Conservation (phyloP, 2,113 vertebrate genomes). For the Grallaria varia region DNA sequence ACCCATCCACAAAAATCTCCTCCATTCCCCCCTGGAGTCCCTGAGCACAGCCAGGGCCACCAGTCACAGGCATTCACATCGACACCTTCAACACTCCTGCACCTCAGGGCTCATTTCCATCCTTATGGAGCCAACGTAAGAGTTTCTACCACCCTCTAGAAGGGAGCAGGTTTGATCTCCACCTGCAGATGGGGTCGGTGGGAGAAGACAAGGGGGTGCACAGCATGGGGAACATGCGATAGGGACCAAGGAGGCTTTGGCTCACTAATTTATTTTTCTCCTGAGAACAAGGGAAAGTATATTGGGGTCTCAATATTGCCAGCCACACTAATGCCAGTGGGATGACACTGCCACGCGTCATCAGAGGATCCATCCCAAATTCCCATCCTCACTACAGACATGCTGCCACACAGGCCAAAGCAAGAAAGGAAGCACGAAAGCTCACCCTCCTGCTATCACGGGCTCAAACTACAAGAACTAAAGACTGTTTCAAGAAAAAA, state of each 20-base stretch:
- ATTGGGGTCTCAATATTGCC: background rate
- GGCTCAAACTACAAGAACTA: background rate
- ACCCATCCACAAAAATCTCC: background rate
- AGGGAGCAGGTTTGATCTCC: background rate
- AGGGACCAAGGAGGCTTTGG: background rate
- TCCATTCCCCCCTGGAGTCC: background rate
- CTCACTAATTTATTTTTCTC: background rate
- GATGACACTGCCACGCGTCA: fast-evolving
- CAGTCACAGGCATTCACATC: too few species aligned
- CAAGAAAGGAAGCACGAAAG: background rate
- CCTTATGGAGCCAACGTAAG: background rate
- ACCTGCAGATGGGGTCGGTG: fast-evolving
- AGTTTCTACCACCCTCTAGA: background rate
- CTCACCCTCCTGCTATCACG: background rate
- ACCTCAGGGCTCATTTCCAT: background rate
- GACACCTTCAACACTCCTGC: background rate
- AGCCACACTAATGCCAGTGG: background rate
- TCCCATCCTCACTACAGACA: background rate
- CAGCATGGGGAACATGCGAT: fast-evolving
- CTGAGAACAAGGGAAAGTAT: background rate
- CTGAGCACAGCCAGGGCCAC: background rate
- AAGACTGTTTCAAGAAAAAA: background rate
- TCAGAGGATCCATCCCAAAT: background rate
- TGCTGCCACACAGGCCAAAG: background rate
- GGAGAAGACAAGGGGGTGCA: background rate